Percentiles rank a stretch among this genome's conserved stretches.
These are phyloP conservation scores for Willisornis vidua DNA, from an alignment of 2,113 vertebrate species.

Conservation along the genomic window DNA sequence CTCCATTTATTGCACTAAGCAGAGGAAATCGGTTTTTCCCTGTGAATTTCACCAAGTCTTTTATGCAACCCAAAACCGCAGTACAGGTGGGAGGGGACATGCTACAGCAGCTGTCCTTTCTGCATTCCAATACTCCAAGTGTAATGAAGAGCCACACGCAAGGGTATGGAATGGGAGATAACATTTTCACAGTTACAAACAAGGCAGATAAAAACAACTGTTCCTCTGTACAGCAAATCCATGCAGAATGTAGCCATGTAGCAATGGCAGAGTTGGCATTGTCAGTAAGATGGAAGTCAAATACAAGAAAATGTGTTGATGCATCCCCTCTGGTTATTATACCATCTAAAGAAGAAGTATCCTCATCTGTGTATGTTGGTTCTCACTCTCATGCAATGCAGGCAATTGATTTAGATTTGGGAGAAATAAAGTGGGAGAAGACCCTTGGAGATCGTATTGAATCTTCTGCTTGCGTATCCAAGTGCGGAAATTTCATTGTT, in stretches of 20 bases:
- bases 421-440: constrained; percentile 87
- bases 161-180: not conserved
- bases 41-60: not conserved
- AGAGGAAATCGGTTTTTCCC: constrained; percentile 66
- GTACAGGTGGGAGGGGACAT: not conserved
- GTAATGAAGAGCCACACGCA: not conserved
- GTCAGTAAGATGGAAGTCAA: constrained; percentile 83
- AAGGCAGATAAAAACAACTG: not conserved
- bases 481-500: constrained; percentile 85
- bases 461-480: constrained; percentile 87
- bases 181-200: not conserved
- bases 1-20: constrained; percentile 65
- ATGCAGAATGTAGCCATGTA: not conserved
- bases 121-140: not conserved
- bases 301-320: constrained; percentile 92
- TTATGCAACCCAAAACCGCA: not conserved
- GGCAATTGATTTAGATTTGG: constrained; percentile 83
- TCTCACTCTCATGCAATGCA: constrained; percentile 91
- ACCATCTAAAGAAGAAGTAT: not conserved
- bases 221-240: not conserved
- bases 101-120: not conserved
- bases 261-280: constrained; percentile 50
- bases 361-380: constrained; percentile 82
- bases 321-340: constrained; percentile 87
- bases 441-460: constrained; percentile 89